Evolutionary conservation across 2,113 vertebrate species (phyloP).

Genomic region (Dipodomys ordii): DNA sequence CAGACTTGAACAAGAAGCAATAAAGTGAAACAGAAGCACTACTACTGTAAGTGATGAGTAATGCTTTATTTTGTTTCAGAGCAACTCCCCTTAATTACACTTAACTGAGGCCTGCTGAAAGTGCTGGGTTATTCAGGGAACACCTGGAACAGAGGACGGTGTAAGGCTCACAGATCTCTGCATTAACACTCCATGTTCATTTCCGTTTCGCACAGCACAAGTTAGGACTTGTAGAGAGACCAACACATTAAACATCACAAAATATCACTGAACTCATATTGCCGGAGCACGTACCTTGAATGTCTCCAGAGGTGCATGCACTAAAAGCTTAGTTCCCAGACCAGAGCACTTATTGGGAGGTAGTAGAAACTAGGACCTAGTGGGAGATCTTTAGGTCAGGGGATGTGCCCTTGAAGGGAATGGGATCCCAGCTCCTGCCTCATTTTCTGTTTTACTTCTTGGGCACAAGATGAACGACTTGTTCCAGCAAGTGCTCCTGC

Average conservation of each 20-base stretch:
- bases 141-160: background rate
- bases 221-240: background rate
- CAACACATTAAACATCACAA: background rate
- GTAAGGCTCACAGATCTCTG: background rate
- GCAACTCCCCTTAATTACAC: background rate
- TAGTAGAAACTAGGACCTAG: background rate
- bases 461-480: background rate
- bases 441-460: background rate
- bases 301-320: background rate
- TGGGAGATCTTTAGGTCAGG: background rate
- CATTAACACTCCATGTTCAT: background rate
- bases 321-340: background rate
- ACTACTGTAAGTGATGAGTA: background rate
- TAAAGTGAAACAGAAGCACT: background rate
- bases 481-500: background rate
- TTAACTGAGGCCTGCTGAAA: background rate
- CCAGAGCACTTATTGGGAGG: background rate
- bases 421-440: background rate
- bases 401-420: background rate
- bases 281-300: background rate
- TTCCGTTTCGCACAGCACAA: background rate
- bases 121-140: background rate
- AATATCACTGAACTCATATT: background rate
- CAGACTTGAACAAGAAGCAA: background rate
- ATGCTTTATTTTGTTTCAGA: constrained; percentile 25